phyloP scores from a whole-genome alignment of 2,797 vertebrate species.

The Enteromius argenteus region DNA sequence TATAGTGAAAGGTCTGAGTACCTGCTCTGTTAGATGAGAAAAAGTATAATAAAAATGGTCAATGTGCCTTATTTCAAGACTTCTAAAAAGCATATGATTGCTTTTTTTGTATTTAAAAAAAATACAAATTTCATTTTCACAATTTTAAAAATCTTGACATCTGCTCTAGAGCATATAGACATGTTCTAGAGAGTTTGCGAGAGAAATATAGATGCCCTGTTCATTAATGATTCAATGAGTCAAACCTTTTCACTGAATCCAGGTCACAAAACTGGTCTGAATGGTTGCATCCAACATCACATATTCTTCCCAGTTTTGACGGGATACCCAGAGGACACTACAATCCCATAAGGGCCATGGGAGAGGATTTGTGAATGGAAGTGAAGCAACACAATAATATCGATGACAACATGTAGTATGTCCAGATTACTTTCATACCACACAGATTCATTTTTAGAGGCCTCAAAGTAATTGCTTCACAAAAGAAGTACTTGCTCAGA shows the following conservation, averaged over 20 bases:
- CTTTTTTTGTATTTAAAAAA: not conserved
- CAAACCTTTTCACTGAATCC: not conserved
- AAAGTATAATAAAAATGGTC: not conserved
- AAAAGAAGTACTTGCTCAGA: not conserved
- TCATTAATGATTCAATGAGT: not conserved
- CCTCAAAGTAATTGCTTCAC: not conserved
- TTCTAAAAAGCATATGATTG: not conserved
- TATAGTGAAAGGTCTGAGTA: not conserved
- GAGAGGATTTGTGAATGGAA: not conserved
- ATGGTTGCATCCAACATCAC: not conserved
- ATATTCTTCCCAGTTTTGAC: not conserved
- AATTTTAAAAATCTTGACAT: not conserved
- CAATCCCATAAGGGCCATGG: not conserved
- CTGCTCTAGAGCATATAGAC: too few species aligned
- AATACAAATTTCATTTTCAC: not conserved
- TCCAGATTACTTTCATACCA: not conserved
- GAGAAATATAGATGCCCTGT: not conserved
- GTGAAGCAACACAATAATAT: not conserved
- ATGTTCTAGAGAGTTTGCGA: not conserved
- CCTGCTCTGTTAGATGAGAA: not conserved
- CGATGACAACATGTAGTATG: not conserved
- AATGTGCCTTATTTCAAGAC: not conserved
- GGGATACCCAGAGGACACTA: not conserved
- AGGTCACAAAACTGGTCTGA: not conserved
- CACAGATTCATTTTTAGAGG: not conserved